These are phyloP conservation scores for Antennarius striatus DNA, from an alignment of 2,113 vertebrate genomes.

Conservation along the genomic window DNA sequence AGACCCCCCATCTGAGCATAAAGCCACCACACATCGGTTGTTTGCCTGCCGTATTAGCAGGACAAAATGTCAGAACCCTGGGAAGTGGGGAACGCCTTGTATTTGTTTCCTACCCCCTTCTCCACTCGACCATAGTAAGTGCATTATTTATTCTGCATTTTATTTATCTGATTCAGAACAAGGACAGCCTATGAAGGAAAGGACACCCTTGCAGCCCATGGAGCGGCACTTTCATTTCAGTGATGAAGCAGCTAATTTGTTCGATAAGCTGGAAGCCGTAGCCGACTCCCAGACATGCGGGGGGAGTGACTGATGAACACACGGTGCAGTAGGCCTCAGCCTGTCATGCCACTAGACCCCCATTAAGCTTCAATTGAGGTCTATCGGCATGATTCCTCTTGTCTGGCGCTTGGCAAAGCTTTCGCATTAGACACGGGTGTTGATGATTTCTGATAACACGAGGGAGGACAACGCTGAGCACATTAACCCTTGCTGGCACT, in stretches of 20 bases:
- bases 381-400: conserved; percentile 61
- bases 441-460: conserved; percentile 61
- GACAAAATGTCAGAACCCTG: conserved; percentile 17
- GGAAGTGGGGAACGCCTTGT: conserved; percentile 19
- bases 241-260: conserved; percentile 67
- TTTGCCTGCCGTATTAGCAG: conserved; percentile 31
- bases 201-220: conserved; percentile 48
- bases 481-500: conserved; percentile 42
- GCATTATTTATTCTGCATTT: conserved; percentile 12
- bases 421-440: conserved; percentile 54
- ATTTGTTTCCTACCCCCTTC: background rate
- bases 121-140: background rate
- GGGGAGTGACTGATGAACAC: conserved; percentile 61
- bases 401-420: conserved; percentile 58
- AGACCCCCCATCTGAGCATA: conserved; percentile 24
- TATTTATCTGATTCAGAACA: conserved; percentile 43
- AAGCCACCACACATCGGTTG: conserved; percentile 27
- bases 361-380: conserved; percentile 61
- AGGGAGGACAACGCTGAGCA: conserved; percentile 27
- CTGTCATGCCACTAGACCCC: conserved; percentile 43
- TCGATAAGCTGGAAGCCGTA: conserved; percentile 58
- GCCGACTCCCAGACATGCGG: conserved; percentile 47
- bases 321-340: conserved; percentile 46
- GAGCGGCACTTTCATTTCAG: conserved; percentile 40
- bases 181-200: conserved; percentile 34